Conservation (phyloP, 1,140 invertebrate genomes). For the Hypothenemus hampei region DNA sequence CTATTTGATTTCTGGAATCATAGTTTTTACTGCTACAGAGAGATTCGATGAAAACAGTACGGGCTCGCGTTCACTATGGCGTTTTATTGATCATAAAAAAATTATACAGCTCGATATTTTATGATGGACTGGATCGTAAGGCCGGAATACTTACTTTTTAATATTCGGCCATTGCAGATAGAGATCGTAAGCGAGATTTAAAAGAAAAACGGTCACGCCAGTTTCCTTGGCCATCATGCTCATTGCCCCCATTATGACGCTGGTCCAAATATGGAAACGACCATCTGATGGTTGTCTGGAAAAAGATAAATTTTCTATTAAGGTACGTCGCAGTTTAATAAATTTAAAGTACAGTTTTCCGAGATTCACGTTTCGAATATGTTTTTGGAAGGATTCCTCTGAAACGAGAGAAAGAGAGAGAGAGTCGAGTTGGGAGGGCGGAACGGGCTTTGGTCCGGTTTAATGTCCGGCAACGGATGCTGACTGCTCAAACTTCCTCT, state of each 20-base stretch:
- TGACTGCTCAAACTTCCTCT: too few relatives aligned
- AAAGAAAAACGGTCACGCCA: constrained; percentile 75
- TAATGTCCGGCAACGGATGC: too few relatives aligned
- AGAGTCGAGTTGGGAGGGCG: too few relatives aligned
- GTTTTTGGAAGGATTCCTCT: too few relatives aligned
- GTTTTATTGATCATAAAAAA: constrained; percentile 15
- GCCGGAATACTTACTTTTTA: constrained; percentile 53
- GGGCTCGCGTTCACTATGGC: not conserved
- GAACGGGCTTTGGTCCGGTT: too few relatives aligned
- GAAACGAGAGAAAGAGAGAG: too few relatives aligned
- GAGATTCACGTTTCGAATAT: too few relatives aligned
- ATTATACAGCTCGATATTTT: constrained; percentile 7
- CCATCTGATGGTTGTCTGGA: constrained; percentile 35
- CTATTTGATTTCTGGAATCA: not conserved
- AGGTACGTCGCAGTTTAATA: not conserved
- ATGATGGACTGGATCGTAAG: not conserved
- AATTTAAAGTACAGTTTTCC: not conserved
- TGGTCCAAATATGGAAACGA: constrained; percentile 56
- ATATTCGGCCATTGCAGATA: constrained; percentile 65
- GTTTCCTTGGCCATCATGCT: constrained; percentile 91
- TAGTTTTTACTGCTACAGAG: constrained; percentile 1
- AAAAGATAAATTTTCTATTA: constrained; percentile 11
- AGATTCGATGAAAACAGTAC: constrained; percentile 8
- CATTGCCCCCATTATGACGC: constrained; percentile 62
- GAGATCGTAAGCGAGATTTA: constrained; percentile 68